phyloP scores from a whole-genome alignment of 2,888 invertebrate species.

The Acleris cristana region DNA sequence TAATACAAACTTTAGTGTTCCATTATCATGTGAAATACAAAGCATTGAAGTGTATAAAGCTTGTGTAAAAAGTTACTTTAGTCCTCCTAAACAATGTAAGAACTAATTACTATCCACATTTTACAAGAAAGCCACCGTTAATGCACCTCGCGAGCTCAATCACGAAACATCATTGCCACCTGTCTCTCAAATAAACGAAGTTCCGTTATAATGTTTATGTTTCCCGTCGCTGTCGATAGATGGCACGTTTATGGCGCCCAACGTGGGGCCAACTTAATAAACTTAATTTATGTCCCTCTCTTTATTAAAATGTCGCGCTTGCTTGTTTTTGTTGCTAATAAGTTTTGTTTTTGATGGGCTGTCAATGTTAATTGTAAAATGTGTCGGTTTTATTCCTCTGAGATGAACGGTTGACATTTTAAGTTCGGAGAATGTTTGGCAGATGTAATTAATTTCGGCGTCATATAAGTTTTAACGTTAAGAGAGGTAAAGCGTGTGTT shows the following conservation, averaged over 20 bases:
- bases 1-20: too few relatives aligned
- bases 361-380: conserved; percentile 21
- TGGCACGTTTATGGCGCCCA: conserved; percentile 56
- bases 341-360: conserved; percentile 34
- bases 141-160: conserved; percentile 7
- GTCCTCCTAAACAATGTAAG: background rate
- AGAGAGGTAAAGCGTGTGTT: too few relatives aligned
- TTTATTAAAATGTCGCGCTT: conserved; percentile 44
- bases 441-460: too few relatives aligned
- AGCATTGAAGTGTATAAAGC: too few relatives aligned
- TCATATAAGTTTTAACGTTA: too few relatives aligned
- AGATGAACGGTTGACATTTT: background rate
- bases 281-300: conserved; percentile 55
- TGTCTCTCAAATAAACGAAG: conserved; percentile 54
- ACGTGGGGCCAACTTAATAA: conserved; percentile 54
- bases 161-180: conserved; percentile 24
- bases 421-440: too few relatives aligned
- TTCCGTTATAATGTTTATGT: conserved; percentile 57
- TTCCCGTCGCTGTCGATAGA: conserved; percentile 59
- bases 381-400: conserved; percentile 1
- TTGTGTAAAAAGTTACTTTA: too few relatives aligned
- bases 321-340: conserved; percentile 28
- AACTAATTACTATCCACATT: background rate
- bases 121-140: background rate
- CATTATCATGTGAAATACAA: too few relatives aligned